Evolutionary conservation across 2,797 vertebrate genomes (phyloP).

Genomic region (Pipistrellus kuhlii): DNA sequence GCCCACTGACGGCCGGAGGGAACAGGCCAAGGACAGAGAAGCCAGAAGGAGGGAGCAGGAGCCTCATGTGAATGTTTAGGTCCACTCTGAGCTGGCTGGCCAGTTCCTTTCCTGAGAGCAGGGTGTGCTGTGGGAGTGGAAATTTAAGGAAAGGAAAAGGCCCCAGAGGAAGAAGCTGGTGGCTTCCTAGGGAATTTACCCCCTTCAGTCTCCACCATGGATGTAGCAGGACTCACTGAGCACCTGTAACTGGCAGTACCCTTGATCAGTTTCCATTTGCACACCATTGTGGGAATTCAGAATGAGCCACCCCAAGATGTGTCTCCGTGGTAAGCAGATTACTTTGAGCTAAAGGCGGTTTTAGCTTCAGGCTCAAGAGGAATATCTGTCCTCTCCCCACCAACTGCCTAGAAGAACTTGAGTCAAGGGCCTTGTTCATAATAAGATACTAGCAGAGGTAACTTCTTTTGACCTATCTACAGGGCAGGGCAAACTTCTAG

Average conservation of each 20-base stretch:
- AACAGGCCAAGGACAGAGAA: not conserved
- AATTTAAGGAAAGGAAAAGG: not conserved
- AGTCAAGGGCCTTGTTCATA: not conserved
- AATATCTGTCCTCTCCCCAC: not conserved
- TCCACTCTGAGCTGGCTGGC: not conserved
- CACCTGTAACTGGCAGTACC: not conserved
- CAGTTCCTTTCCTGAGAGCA: not conserved
- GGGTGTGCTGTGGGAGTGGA: not conserved
- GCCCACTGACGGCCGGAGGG: not conserved
- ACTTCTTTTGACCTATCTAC: not conserved
- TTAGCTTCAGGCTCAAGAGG: not conserved
- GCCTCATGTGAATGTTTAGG: not conserved
- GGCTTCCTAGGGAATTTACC: not conserved
- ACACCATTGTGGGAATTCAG: not conserved
- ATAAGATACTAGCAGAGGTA: not conserved
- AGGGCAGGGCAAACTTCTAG: not conserved
- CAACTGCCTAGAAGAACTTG: not conserved
- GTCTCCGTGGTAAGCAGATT: not conserved
- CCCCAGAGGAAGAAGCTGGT: not conserved
- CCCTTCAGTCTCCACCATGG: not conserved
- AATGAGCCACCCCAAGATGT: not conserved
- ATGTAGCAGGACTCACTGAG: not conserved
- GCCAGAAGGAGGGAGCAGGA: not conserved
- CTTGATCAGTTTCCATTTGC: not conserved
- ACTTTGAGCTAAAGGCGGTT: not conserved